Evolutionary conservation across 2,888 invertebrate species (phyloP).

Genomic region (Cosmopolites sordidus): DNA sequence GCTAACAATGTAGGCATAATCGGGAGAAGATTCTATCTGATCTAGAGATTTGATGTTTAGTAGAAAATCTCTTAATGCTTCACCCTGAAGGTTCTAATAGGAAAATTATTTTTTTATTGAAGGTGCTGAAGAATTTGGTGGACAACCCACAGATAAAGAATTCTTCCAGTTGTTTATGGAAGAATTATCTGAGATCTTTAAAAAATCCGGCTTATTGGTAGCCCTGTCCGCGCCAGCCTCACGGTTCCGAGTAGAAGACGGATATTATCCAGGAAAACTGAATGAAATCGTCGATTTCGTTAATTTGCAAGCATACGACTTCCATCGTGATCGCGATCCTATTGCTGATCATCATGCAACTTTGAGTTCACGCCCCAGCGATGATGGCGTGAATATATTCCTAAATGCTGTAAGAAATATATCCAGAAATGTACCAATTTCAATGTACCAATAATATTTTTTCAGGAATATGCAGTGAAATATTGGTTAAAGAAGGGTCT

Average conservation of each 20-base stretch:
- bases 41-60: no score
- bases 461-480: constrained; percentile 63
- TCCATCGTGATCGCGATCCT: constrained; percentile 49
- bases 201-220: constrained; percentile 48
- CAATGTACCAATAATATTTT: constrained; percentile 11
- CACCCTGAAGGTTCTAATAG: no score
- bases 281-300: constrained; percentile 62
- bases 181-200: constrained; percentile 59
- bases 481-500: constrained; percentile 63
- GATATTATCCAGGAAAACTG: constrained; percentile 59
- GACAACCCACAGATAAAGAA: constrained; percentile 50
- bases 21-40: no score
- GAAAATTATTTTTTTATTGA: no score
- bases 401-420: constrained; percentile 51
- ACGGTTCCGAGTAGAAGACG: constrained; percentile 63
- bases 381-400: constrained; percentile 52
- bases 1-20: no score
- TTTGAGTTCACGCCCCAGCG: constrained; percentile 50
- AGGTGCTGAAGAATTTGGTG: constrained; percentile 51
- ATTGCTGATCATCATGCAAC: constrained; percentile 53
- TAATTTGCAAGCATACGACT: constrained; percentile 64
- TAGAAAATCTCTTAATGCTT: no score
- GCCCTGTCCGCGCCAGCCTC: constrained; percentile 57
- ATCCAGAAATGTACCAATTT: not conserved
- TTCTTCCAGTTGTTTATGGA: constrained; percentile 48